Conservation (phyloP, 2,797 vertebrate genomes). For the Centropyge bicolor region DNA sequence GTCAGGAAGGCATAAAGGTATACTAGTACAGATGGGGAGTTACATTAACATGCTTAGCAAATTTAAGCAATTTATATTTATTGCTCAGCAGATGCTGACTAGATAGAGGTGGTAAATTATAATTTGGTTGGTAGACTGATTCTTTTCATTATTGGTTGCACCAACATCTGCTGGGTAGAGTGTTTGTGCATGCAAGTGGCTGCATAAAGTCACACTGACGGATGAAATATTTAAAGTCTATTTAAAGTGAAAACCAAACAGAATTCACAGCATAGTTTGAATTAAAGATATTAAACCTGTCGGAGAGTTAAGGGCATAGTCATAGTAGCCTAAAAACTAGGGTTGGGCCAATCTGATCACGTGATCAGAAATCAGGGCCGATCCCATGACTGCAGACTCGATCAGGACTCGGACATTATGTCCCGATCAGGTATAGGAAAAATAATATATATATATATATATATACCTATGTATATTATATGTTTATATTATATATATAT, state of each 20-base stretch:
- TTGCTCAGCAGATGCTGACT: slow-evolving; percentile 83
- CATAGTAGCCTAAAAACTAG: slow-evolving; percentile 10
- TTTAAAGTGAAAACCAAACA: slow-evolving; percentile 53
- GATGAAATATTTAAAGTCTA: slow-evolving; percentile 67
- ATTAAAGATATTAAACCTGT: slow-evolving; percentile 57
- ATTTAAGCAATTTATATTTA: slow-evolving; percentile 83
- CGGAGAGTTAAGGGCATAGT: slow-evolving; percentile 15
- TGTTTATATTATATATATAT: no score
- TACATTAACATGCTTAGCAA: slow-evolving; percentile 78
- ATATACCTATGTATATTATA: no score
- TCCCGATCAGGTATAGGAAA: no score
- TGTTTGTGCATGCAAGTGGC: slow-evolving; percentile 68
- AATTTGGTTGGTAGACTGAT: slow-evolving; percentile 81
- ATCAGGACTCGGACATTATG: no score
- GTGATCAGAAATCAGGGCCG: no score
- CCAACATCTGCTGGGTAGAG: slow-evolving; percentile 80
- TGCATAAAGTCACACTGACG: slow-evolving; percentile 59
- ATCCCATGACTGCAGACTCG: no score
- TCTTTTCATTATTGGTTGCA: slow-evolving; percentile 80
- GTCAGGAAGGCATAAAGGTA: slow-evolving; percentile 52
- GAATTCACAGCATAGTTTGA: slow-evolving; percentile 45
- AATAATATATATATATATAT: no score
- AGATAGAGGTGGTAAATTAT: slow-evolving; percentile 79
- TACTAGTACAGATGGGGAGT: slow-evolving; percentile 76
- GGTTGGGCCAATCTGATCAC: no score